phyloP scores from a whole-genome alignment of 1,140 invertebrate genomes.

The Anastatus disparis region DNA sequence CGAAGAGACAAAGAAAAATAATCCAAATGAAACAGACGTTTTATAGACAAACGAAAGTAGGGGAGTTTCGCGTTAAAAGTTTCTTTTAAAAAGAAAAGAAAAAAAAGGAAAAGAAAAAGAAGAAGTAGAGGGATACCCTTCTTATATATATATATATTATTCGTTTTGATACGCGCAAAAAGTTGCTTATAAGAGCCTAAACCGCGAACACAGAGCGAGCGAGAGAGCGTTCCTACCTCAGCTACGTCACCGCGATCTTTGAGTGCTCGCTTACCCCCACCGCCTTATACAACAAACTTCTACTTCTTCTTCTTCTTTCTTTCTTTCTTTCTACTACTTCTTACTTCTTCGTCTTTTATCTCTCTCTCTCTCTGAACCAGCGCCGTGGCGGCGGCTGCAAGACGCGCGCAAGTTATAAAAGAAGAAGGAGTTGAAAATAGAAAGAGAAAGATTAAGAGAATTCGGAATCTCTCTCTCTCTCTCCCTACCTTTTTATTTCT shows the following conservation, averaged over 20 bases:
- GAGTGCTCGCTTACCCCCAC: slow-evolving; percentile 64
- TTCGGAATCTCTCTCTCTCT: too few relatives aligned
- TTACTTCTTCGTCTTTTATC: too few relatives aligned
- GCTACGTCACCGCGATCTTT: slow-evolving; percentile 65
- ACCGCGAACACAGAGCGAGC: slow-evolving; percentile 46
- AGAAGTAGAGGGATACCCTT: slow-evolving; percentile 1
- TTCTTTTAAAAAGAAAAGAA: too few relatives aligned
- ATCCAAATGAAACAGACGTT: too few relatives aligned
- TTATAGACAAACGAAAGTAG: too few relatives aligned
- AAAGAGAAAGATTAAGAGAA: slow-evolving; percentile 37
- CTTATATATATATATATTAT: too few relatives aligned
- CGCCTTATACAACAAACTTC: too few relatives aligned
- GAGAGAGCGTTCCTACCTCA: slow-evolving; percentile 58
- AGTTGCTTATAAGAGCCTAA: slow-evolving; percentile 58
- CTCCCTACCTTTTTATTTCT: too few relatives aligned
- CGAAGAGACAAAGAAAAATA: too few relatives aligned
- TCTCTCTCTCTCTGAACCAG: slow-evolving; percentile 15
- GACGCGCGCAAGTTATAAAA: slow-evolving; percentile 44
- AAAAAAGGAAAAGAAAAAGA: background rate
- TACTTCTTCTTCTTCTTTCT: too few relatives aligned
- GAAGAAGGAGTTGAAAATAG: slow-evolving; percentile 23
- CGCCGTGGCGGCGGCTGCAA: slow-evolving; percentile 44
- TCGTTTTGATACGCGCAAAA: slow-evolving; percentile 14
- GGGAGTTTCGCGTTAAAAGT: too few relatives aligned
- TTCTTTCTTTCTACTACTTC: too few relatives aligned